Percentiles rank a stretch among this genome's conserved stretches.
Conservation (phyloP, 2,797 vertebrate species). For the Oceanodroma leucorhoa region DNA sequence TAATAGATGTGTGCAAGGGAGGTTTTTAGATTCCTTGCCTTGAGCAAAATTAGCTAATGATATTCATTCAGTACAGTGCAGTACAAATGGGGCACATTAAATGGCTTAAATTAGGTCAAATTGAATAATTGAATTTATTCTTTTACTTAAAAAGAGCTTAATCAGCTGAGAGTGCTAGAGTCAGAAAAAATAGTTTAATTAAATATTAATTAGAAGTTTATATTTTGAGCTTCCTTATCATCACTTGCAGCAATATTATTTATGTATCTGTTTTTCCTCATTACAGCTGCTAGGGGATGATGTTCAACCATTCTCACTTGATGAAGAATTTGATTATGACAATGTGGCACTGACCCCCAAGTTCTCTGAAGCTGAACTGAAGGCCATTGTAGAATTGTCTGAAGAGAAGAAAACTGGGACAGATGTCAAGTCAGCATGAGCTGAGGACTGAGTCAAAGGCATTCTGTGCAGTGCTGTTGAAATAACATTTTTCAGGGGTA, state of each 20-base stretch:
- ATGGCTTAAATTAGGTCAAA: conserved; percentile 76
- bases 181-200: conserved; percentile 72
- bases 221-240: conserved; percentile 48
- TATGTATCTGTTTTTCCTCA: conserved; percentile 23
- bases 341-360: conserved; percentile 73
- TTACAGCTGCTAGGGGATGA: conserved; percentile 65
- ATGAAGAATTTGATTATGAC: conserved; percentile 82
- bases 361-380: conserved; percentile 68
- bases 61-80: conserved; percentile 63
- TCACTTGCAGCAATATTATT: conserved; percentile 43
- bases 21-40: conserved; percentile 63
- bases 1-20: conserved; percentile 46
- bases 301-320: conserved; percentile 76
- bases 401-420: neutral
- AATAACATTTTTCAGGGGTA: neutral
- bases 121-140: conserved; percentile 77
- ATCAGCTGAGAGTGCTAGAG: conserved; percentile 66
- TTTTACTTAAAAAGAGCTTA: conserved; percentile 79
- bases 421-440: neutral
- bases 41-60: conserved; percentile 71
- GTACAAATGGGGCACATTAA: conserved; percentile 73
- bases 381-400: neutral
- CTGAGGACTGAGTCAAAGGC: neutral
- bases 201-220: conserved; percentile 73
- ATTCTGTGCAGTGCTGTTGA: neutral